Conservation (phyloP, 2,113 vertebrate species). For the Bambusicola thoracicus region DNA sequence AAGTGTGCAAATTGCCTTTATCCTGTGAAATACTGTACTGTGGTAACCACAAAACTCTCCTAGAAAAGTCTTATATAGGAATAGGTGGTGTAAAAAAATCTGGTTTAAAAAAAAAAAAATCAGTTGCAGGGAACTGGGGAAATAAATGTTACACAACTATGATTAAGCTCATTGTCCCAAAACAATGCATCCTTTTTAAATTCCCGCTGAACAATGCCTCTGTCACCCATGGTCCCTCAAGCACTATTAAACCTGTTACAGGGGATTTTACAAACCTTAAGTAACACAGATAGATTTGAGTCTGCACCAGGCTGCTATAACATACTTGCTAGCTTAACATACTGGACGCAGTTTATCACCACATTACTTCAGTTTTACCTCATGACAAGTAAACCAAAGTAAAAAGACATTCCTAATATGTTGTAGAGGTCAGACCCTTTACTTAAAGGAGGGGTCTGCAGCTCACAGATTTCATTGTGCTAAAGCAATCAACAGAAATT, state of each 20-base stretch:
- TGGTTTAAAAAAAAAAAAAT: background rate
- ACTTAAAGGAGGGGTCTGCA: background rate
- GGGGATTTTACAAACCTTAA: background rate
- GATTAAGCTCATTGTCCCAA: background rate
- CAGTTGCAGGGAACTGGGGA: background rate
- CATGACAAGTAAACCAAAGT: background rate
- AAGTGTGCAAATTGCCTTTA: background rate
- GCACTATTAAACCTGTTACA: background rate
- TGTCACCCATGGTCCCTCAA: background rate
- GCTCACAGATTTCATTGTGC: background rate
- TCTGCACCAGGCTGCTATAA: background rate
- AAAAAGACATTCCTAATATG: background rate
- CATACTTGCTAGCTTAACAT: background rate
- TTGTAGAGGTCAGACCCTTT: background rate
- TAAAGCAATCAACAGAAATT: background rate
- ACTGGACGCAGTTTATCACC: background rate
- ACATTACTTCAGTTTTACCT: background rate
- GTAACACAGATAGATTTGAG: background rate
- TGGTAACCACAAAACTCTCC: background rate
- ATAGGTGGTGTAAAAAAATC: background rate
- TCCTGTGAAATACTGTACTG: background rate
- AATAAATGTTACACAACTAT: background rate
- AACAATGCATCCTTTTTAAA: conserved; percentile 6
- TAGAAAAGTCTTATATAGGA: background rate
- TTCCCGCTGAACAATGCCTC: background rate